These are phyloP conservation scores for Poecilobothrus nobilitatus DNA, from an alignment of 2,888 invertebrate species.

Conservation along the genomic window DNA sequence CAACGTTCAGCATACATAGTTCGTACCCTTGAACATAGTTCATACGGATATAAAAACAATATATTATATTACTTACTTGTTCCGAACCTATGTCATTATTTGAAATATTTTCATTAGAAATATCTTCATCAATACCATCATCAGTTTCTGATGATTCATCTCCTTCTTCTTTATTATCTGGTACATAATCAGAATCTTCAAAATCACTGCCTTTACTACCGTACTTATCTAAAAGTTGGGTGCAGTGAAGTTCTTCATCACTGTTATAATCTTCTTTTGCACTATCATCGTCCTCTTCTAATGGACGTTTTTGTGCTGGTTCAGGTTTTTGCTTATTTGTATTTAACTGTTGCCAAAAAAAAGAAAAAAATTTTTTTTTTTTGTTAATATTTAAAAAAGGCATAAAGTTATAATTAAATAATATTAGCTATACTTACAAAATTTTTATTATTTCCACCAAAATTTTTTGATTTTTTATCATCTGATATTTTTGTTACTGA, in stretches of 20 bases:
- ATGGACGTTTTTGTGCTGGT: constrained; percentile 23
- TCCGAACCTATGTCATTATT: background rate
- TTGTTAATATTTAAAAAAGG: no score
- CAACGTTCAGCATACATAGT: no score
- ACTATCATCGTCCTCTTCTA: constrained; percentile 25
- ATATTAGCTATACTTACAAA: background rate
- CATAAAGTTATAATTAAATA: background rate
- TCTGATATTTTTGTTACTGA: background rate
- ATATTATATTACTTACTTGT: background rate
- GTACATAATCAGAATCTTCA: constrained; percentile 35
- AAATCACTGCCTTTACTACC: constrained; percentile 31
- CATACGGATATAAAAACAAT: no score
- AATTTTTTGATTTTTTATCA: constrained; percentile 2
- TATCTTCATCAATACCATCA: background rate
- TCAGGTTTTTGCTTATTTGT: background rate
- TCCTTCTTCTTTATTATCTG: constrained; percentile 16
- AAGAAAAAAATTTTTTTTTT: no score
- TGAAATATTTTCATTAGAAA: background rate
- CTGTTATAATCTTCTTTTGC: background rate
- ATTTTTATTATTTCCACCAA: constrained; percentile 7
- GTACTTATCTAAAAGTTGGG: constrained; percentile 34
- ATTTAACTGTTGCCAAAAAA: background rate
- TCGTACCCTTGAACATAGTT: no score
- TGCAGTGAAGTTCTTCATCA: constrained; percentile 29
- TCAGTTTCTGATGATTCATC: background rate